Conservation (phyloP, 2,113 vertebrate species). For the Rutilus rutilus region DNA sequence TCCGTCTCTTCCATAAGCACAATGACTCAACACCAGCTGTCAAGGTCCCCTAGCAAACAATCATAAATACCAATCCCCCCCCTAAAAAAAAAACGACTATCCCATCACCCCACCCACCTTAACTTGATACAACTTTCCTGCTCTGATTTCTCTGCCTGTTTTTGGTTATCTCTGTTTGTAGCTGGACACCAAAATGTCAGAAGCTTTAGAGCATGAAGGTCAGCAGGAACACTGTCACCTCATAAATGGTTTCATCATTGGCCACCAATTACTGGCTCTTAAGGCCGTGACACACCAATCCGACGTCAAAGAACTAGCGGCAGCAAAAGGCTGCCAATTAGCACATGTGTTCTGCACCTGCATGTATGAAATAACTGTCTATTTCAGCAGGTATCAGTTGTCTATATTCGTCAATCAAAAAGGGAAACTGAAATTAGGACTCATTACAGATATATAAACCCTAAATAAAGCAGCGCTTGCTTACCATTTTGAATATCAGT, state of each 20-base stretch:
- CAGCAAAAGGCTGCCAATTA: too few species aligned
- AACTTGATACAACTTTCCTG: background rate
- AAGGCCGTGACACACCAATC: too few species aligned
- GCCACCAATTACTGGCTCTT: background rate
- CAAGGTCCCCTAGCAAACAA: background rate
- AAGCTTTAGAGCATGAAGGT: background rate
- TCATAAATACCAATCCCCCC: background rate
- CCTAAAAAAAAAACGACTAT: background rate
- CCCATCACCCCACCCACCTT: background rate
- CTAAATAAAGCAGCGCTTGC: too few species aligned
- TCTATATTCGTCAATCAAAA: too few species aligned
- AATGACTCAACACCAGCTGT: background rate
- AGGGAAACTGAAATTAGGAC: too few species aligned
- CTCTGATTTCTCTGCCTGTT: background rate
- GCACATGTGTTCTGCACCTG: too few species aligned
- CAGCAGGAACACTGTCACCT: background rate
- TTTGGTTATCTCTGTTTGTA: background rate
- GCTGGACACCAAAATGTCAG: too few species aligned
- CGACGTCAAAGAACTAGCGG: too few species aligned
- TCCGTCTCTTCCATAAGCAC: background rate
- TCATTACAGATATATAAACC: too few species aligned
- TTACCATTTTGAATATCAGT: too few species aligned
- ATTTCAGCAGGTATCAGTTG: too few species aligned
- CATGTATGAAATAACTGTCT: too few species aligned
- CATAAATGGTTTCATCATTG: constrained; percentile 2